phyloP scores from a whole-genome alignment of 2,797 vertebrate species.

The Fratercula arctica region DNA sequence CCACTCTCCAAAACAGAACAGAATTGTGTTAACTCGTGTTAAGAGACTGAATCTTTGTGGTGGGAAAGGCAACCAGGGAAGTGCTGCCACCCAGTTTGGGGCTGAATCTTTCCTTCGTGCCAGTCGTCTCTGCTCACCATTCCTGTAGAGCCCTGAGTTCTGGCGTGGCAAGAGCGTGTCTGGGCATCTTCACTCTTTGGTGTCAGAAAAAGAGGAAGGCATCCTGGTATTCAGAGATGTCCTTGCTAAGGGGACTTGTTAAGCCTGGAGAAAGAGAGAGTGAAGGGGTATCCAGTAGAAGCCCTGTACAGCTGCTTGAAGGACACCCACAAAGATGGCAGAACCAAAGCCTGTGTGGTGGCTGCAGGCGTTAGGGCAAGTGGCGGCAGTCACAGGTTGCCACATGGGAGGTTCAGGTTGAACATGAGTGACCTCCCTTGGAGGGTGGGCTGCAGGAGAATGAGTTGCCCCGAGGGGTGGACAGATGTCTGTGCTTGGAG shows the following conservation, averaged over 20 bases:
- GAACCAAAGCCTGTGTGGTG: not conserved
- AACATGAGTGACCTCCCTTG: not conserved
- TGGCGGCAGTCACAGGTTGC: not conserved
- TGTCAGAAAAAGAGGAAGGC: not conserved
- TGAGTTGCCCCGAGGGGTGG: not conserved
- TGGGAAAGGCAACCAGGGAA: not conserved
- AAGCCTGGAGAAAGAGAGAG: not conserved
- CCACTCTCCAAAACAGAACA: not conserved
- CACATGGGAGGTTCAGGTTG: not conserved
- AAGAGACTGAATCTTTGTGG: not conserved
- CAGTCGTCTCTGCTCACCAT: not conserved
- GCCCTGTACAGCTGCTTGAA: not conserved
- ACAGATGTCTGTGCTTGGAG: not conserved
- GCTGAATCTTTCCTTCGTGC: not conserved
- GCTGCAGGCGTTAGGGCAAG: accelerated
- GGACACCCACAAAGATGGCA: not conserved
- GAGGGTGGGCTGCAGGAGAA: not conserved
- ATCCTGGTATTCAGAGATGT: not conserved
- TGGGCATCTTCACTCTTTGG: not conserved
- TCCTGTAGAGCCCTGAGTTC: not conserved
- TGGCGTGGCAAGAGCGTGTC: not conserved
- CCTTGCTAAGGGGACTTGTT: not conserved
- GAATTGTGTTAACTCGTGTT: not conserved
- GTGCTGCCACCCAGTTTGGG: not conserved
- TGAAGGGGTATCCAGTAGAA: not conserved